Conservation (phyloP, 2,888 invertebrate genomes). For the Halocaridina rubra region DNA sequence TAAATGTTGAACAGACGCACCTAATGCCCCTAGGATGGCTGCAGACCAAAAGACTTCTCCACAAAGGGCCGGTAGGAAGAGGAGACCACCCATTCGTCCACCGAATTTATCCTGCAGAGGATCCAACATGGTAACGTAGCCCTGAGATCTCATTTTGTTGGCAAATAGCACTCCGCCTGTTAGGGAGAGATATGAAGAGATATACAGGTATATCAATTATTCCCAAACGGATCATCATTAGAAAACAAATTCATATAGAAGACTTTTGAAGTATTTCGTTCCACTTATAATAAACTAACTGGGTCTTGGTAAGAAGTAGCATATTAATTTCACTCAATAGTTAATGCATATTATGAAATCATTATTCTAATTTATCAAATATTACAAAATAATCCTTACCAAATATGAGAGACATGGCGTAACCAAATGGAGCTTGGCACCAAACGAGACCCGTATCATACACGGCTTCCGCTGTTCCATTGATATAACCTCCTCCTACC, state of each 20-base stretch:
- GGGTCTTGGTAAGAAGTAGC: no score
- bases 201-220: no score
- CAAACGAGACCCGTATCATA: slow-evolving; percentile 75
- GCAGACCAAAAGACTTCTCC: slow-evolving; percentile 81
- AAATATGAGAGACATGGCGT: slow-evolving; percentile 76
- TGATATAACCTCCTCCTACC: slow-evolving; percentile 80
- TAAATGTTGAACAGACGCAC: slow-evolving; percentile 67
- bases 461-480: slow-evolving; percentile 79
- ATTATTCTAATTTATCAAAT: no score
- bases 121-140: slow-evolving; percentile 80
- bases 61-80: slow-evolving; percentile 77
- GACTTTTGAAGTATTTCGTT: no score
- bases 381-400: slow-evolving; percentile 71
- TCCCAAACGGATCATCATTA: no score
- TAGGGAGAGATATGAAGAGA: not conserved
- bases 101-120: slow-evolving; percentile 79
- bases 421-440: slow-evolving; percentile 80
- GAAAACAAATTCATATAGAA: no score
- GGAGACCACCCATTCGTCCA: slow-evolving; percentile 76
- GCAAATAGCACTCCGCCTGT: slow-evolving; percentile 78
- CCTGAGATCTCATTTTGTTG: slow-evolving; percentile 77
- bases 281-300: no score
- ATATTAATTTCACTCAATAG: no score
- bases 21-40: slow-evolving; percentile 76
- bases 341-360: no score